Evolutionary conservation across 1,140 invertebrate genomes (phyloP).

Genomic region (Diorhabda sublineata): DNA sequence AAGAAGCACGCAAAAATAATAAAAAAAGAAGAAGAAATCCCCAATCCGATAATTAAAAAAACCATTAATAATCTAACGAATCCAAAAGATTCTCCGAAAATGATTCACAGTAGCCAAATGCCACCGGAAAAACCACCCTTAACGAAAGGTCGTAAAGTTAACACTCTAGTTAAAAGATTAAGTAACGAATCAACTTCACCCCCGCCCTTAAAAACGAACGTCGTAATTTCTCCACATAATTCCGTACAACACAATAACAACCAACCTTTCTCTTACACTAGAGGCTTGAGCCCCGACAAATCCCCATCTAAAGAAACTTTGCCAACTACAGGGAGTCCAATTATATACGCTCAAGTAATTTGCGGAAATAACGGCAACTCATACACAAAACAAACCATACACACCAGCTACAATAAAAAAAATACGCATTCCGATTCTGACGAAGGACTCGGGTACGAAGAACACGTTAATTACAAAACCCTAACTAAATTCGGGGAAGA

Average conservation of each 20-base stretch:
- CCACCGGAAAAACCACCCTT: conserved; percentile 60
- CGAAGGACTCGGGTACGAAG: conserved; percentile 68
- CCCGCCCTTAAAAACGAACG: conserved; percentile 54
- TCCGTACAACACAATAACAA: conserved; percentile 66
- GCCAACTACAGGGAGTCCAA: conserved; percentile 49
- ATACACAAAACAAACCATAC: conserved; percentile 52
- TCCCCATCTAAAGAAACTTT: conserved; percentile 40
- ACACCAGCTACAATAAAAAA: conserved; percentile 50
- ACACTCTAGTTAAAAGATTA: conserved; percentile 60
- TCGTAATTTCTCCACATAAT: conserved; percentile 56
- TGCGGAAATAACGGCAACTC: conserved; percentile 43
- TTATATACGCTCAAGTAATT: conserved; percentile 74
- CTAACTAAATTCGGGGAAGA: conserved; percentile 38
- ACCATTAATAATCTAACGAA: conserved; percentile 50
- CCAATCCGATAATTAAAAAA: conserved; percentile 24
- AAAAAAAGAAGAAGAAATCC: neutral
- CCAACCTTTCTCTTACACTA: conserved; percentile 71
- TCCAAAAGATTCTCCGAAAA: conserved; percentile 47
- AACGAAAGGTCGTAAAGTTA: conserved; percentile 61
- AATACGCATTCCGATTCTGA: conserved; percentile 64
- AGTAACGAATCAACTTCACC: conserved; percentile 63
- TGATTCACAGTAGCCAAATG: conserved; percentile 64
- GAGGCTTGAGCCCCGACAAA: conserved; percentile 44
- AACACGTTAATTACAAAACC: conserved; percentile 43
- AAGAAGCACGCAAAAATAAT: neutral